Percentiles rank a stretch among this genome's conserved stretches.
Conservation (phyloP, 2,888 invertebrate genomes). For the Ichneumoninae sp. region DNA sequence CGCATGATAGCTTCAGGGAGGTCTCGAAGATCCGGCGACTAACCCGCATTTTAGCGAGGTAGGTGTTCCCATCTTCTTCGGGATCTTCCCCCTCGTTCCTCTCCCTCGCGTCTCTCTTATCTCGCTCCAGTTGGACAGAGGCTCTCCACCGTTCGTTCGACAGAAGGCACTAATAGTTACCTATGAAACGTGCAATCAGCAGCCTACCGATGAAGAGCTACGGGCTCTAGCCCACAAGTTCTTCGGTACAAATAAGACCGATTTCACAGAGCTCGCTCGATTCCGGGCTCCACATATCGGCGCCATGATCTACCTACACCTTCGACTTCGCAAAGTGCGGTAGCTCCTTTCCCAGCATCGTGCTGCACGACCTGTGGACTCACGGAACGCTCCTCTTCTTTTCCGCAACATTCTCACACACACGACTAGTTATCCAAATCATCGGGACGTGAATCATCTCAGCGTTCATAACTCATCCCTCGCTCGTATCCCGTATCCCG, state of each 20-base stretch:
- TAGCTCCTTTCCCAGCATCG: conserved; percentile 51
- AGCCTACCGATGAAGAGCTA: neutral
- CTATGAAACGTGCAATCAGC: conserved; percentile 42
- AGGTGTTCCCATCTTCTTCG: conserved; percentile 39
- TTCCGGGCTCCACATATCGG: neutral
- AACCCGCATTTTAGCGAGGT: conserved; percentile 56
- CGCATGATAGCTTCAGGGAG: conserved; percentile 41
- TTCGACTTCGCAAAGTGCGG: conserved; percentile 41
- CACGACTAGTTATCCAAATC: conserved; percentile 39
- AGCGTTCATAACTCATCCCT: conserved; percentile 16
- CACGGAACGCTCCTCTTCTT: conserved; percentile 22
- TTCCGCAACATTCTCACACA: conserved; percentile 61
- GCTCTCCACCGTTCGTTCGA: conserved; percentile 30
- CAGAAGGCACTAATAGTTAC: conserved; percentile 41
- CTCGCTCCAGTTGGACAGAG: neutral
- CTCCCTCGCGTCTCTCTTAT: neutral
- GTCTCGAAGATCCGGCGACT: conserved; percentile 47
- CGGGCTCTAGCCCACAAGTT: neutral
- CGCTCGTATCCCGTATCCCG: neutral
- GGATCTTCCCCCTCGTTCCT: neutral
- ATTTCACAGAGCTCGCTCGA: conserved; percentile 24
- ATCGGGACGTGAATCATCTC: conserved; percentile 27
- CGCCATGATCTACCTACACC: conserved; percentile 13
- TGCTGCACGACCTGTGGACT: conserved; percentile 49
- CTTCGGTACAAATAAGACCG: conserved; percentile 40